Base-by-base conservation (phyloP, 92 coral and sea anemone genomes). In the Diadumene lineata region DNA sequence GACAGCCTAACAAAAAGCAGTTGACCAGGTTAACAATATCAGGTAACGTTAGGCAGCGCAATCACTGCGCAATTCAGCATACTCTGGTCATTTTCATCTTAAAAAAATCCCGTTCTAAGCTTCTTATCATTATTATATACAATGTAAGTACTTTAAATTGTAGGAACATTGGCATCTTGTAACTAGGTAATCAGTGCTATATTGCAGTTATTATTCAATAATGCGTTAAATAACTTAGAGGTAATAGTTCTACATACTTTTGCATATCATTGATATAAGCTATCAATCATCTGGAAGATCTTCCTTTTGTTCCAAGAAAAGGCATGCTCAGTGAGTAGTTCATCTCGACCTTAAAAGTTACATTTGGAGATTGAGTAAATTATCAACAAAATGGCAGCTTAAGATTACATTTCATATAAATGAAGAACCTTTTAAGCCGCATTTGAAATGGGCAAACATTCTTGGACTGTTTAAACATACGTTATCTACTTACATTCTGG, bases 281-380 rank as follows among this genome's bases (percentile, higher is more conserved):
- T 23, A 17, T 25, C 38, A 28, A 83, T 61, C 78, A 77, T 64
- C 9, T 72, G 23, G 19, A 34, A 55, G 9, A 84, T 78, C 60
- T 84, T 84, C n/a, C 76, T 61, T 48, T 57, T 84, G 66, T 84
- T 84, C 88, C 88, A 84, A 18, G 24, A 15, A 16, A 84, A n/a
- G 31, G 81, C 83, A 72, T 83, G 88, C 43, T 83, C 88, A 31
- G 89, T 84, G 8, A 84, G 64, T 55, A 84, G 31, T 51, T 84
- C 80, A 43, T 84, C 88, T 22, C 88, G 56, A 8, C 68, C 82
- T 56, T 4, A 38, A 38, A 38, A 3, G 17, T 3, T 57, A 7
- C 64, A 57, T 3, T 57, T 4, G 7, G 26, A 57, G 19, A 7
- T 57, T 57, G 24, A 57, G 17, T 4, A 57, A 38, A 13, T 4